These are phyloP conservation scores for Nomada goodeniana DNA, from an alignment of 2,888 invertebrate species.

Conservation along the genomic window DNA sequence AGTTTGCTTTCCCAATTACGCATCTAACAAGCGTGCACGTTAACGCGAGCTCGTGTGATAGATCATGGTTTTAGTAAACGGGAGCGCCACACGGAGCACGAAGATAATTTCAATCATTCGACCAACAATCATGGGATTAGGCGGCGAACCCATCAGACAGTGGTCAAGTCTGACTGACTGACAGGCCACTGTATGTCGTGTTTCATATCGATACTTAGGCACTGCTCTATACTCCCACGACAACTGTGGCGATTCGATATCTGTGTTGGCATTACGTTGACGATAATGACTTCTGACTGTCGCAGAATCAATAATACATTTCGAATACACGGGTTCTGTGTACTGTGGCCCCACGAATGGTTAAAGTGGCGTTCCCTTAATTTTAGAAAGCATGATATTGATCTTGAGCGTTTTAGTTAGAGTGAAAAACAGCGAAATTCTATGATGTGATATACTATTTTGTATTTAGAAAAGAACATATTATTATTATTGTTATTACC, in stretches of 20 bases:
- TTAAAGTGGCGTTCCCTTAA: background rate
- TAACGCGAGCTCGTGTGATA: conserved; percentile 2
- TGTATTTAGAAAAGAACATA: no score
- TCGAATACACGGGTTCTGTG: background rate
- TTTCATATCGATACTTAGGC: conserved; percentile 64
- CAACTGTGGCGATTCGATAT: conserved; percentile 42
- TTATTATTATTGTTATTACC: no score
- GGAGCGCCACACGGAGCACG: conserved; percentile 38
- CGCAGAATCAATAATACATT: conserved; percentile 43
- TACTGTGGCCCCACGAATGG: background rate
- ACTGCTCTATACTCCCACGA: conserved; percentile 43
- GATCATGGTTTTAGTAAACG: conserved; percentile 3
- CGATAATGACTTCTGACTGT: conserved; percentile 46
- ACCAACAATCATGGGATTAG: conserved; percentile 48
- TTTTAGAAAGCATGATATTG: no score
- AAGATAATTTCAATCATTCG: conserved; percentile 66
- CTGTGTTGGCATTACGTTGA: conserved; percentile 36
- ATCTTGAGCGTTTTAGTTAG: no score
- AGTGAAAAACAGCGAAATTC: no score
- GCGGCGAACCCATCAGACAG: conserved; percentile 52
- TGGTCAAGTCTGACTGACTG: conserved; percentile 60
- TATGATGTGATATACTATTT: no score
- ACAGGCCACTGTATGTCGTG: conserved; percentile 36
- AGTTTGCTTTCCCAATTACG: conserved; percentile 38
- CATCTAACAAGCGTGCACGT: background rate